These are phyloP conservation scores for Microtus richardsoni DNA, from an alignment of 2,113 vertebrate genomes.

Conservation along the genomic window DNA sequence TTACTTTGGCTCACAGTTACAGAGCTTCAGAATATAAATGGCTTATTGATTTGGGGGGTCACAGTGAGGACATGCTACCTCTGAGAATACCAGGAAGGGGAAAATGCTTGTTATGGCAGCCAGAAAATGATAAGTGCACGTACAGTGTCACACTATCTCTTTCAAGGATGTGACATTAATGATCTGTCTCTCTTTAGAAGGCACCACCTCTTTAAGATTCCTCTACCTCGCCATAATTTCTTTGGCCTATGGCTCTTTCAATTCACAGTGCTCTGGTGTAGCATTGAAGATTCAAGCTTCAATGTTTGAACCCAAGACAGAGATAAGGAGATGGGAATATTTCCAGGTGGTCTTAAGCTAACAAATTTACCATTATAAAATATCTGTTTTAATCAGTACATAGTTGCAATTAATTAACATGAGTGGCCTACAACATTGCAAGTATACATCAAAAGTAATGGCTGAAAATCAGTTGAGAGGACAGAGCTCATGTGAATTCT, in stretches of 20 bases:
- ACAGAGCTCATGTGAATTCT: not conserved
- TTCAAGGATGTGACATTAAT: not conserved
- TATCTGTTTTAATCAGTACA: not conserved
- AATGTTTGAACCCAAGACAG: not conserved
- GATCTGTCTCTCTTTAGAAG: not conserved
- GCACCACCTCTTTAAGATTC: not conserved
- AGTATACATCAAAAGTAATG: not conserved
- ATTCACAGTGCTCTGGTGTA: too few species aligned
- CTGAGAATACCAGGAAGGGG: not conserved
- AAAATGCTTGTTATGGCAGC: not conserved
- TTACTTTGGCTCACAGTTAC: not conserved
- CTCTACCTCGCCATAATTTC: too few species aligned
- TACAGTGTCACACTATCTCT: not conserved
- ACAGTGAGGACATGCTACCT: rapidly evolving
- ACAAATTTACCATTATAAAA: not conserved
- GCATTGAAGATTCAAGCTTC: not conserved
- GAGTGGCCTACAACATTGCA: rapidly evolving
- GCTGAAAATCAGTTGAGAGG: not conserved
- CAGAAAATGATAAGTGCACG: not conserved
- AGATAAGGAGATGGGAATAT: not conserved
- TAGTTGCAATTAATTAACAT: not conserved
- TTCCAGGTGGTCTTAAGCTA: not conserved
- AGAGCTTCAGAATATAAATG: not conserved
- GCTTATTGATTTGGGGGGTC: not conserved
- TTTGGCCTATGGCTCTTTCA: not conserved